Conservation (phyloP, 2,888 invertebrate genomes). For the Dryocosmus kuriphilus region DNA sequence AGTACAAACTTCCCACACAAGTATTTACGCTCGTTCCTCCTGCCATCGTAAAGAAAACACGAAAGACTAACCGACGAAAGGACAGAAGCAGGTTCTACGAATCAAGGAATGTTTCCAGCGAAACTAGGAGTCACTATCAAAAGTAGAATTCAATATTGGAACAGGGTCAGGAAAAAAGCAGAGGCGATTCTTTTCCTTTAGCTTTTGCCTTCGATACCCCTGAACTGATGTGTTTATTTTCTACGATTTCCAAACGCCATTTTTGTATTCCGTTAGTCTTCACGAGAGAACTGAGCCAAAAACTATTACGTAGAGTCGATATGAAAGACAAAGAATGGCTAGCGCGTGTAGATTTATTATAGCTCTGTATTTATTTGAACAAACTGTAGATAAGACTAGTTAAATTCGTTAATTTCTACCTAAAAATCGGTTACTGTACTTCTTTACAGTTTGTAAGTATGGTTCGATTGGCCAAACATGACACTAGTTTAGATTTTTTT, state of each 20-base stretch:
- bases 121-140: slow-evolving; percentile 1
- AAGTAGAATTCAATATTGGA: not conserved
- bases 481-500: slow-evolving; percentile 42
- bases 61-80: slow-evolving; percentile 22
- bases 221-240: slow-evolving; percentile 10
- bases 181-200: not conserved
- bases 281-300: slow-evolving; percentile 38
- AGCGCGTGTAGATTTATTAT: slow-evolving; percentile 69
- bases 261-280: slow-evolving; percentile 20
- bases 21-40: slow-evolving; percentile 26
- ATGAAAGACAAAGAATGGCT: slow-evolving; percentile 45
- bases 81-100: not conserved
- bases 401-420: slow-evolving; percentile 41
- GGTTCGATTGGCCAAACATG: slow-evolving; percentile 59
- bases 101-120: slow-evolving; percentile 4
- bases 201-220: not conserved
- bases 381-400: slow-evolving; percentile 50
- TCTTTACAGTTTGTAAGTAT: slow-evolving; percentile 63
- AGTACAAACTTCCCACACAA: slow-evolving; percentile 1
- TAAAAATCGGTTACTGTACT: slow-evolving; percentile 56
- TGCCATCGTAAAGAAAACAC: slow-evolving; percentile 9
- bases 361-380: slow-evolving; percentile 73
- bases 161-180: not conserved
- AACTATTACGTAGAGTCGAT: slow-evolving; percentile 39
- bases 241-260: slow-evolving; percentile 18